phyloP scores from a whole-genome alignment of 2,113 vertebrate species.

The Gavia stellata region DNA sequence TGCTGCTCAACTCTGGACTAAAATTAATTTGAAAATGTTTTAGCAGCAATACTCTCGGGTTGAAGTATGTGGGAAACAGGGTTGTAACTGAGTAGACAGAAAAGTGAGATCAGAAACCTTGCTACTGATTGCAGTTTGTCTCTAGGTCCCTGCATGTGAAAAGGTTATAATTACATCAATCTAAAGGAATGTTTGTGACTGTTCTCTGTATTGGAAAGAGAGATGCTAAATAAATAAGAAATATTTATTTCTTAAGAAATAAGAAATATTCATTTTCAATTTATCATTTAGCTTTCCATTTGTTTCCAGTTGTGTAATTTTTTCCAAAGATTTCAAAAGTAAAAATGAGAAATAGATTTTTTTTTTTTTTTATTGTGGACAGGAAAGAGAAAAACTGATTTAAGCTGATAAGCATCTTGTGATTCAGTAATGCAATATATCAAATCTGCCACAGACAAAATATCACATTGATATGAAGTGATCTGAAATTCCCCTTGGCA shows the following conservation, averaged over 20 bases:
- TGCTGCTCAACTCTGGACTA: neutral
- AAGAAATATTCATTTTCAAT: neutral
- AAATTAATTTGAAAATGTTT: neutral
- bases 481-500: neutral
- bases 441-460: neutral
- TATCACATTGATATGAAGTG: neutral
- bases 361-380: neutral
- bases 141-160: neutral
- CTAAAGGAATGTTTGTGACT: neutral
- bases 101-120: neutral
- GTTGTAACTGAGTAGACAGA: neutral
- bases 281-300: neutral
- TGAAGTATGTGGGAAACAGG: neutral
- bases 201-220: neutral
- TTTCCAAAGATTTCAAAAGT: neutral
- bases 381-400: neutral
- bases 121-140: neutral
- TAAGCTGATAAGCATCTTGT: neutral
- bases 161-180: neutral
- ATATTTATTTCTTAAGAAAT: neutral
- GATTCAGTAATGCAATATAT: neutral
- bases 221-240: neutral
- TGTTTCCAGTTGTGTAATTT: neutral
- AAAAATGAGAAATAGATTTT: neutral
- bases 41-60: neutral